These are phyloP conservation scores for Quadriops clusia DNA, from an alignment of 2,888 invertebrate genomes.

Conservation along the genomic window DNA sequence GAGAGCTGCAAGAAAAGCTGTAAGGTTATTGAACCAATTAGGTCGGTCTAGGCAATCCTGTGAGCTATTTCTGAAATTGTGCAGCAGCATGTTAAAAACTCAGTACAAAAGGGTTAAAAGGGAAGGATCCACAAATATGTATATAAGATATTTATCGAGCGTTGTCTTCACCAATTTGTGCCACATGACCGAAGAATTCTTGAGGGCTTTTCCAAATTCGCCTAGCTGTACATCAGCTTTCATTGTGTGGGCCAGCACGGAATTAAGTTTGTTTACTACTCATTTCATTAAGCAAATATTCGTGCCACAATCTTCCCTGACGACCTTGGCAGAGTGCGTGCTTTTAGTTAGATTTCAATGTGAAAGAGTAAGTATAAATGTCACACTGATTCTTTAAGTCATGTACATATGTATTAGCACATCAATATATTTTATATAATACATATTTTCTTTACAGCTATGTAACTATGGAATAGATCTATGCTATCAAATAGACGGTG, in stretches of 20 bases:
- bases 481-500: constrained; percentile 80
- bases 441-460: constrained; percentile 35
- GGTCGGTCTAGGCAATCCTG: constrained; percentile 63
- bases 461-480: constrained; percentile 71
- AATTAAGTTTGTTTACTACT: constrained; percentile 65
- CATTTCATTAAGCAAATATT: constrained; percentile 82
- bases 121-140: constrained; percentile 68
- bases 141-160: constrained; percentile 68
- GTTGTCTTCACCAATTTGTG: constrained; percentile 72
- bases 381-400: too few relatives aligned
- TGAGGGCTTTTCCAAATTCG: constrained; percentile 69
- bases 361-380: constrained; percentile 38
- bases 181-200: constrained; percentile 52
- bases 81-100: constrained; percentile 70
- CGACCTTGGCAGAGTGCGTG: constrained; percentile 77
- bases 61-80: constrained; percentile 68
- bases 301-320: constrained; percentile 75
- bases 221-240: constrained; percentile 66
- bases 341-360: constrained; percentile 67
- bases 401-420: too few relatives aligned
- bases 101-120: constrained; percentile 69
- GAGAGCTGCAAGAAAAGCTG: constrained; percentile 71
- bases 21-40: constrained; percentile 70
- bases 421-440: too few relatives aligned
- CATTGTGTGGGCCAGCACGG: constrained; percentile 83